Base-by-base conservation (phyloP, 2,888 invertebrate genomes). In the Drosophila niveifrons region DNA sequence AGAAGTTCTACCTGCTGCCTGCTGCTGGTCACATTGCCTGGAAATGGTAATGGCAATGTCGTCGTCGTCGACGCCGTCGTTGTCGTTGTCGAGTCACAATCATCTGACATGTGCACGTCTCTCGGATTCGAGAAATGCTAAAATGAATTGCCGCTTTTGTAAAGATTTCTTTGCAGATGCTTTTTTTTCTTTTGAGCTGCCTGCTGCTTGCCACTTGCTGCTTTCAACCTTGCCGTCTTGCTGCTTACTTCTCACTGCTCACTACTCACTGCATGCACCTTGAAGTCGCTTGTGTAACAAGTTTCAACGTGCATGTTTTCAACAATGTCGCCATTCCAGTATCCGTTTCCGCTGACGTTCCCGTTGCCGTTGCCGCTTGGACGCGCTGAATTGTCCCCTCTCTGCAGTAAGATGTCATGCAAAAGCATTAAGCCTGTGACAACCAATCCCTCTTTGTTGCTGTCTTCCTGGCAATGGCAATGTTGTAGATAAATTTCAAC, bases 81-180 rank as follows among this genome's bases (percentile, higher is more conserved):
- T 11, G 36, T 29, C 41, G 13, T 34, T 44, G 61, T 29, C 52
- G 31, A 67, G 59, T 58, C 73, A 55, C 75, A 78, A 83, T 86
- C 75, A 70, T 51, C 69, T 82, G 82, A 88, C 80, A 88, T 80
- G 83, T 82, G 83, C 85, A 88, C 85, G 88, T 83, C 86, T 74
- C 64, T 68, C 66, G 71, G 66, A 81, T 75, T 72, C 77, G 64
- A 75, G 77, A 75, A 80, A 84, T 87, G 75, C 66, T 83, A 79
- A 88, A 89, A 85, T 87, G 90, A 89, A 90, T 90, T 78, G 88
- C 79, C 81, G 82, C 80, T 80, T 84, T 88, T 76, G 79, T 75
- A 80, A 78, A 79, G 82, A 88, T 85, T 87, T 88, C 82, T 80
- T 76, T 76, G 73, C 80, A 80, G 61, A 58, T 70, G 77, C 52